Evolutionary conservation across 2,888 invertebrate species (phyloP).

Genomic region (Deladenus siricidicola): DNA sequence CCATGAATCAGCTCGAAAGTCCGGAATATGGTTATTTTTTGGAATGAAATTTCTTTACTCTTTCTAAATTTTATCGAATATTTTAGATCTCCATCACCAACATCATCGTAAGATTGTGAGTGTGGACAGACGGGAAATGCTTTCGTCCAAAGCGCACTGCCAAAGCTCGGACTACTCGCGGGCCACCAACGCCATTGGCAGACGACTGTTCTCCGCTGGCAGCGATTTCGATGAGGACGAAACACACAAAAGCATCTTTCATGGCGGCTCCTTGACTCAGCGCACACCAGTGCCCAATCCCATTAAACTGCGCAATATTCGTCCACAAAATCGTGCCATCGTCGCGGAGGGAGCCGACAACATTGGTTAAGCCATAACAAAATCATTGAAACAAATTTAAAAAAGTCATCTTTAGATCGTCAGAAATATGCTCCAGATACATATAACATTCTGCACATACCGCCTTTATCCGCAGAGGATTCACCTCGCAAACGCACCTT

Average conservation of each 20-base stretch:
- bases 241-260: background rate
- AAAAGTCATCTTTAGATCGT: background rate
- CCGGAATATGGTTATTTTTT: too few relatives aligned
- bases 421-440: background rate
- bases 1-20: too few relatives aligned
- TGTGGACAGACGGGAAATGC: background rate
- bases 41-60: too few relatives aligned
- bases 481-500: too few relatives aligned
- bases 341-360: background rate
- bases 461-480: too few relatives aligned
- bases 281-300: too few relatives aligned
- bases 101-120: background rate
- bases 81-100: background rate
- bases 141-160: background rate
- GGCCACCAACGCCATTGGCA: conserved; percentile 2
- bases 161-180: background rate
- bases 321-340: too few relatives aligned
- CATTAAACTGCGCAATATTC: too few relatives aligned
- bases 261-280: background rate
- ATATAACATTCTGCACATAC: too few relatives aligned
- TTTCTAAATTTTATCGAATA: background rate
- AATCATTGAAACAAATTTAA: background rate
- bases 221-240: background rate
- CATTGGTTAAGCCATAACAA: background rate
- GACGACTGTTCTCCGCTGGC: background rate